Conservation (phyloP, 2,113 vertebrate species). For the Thunnus maccoyii region DNA sequence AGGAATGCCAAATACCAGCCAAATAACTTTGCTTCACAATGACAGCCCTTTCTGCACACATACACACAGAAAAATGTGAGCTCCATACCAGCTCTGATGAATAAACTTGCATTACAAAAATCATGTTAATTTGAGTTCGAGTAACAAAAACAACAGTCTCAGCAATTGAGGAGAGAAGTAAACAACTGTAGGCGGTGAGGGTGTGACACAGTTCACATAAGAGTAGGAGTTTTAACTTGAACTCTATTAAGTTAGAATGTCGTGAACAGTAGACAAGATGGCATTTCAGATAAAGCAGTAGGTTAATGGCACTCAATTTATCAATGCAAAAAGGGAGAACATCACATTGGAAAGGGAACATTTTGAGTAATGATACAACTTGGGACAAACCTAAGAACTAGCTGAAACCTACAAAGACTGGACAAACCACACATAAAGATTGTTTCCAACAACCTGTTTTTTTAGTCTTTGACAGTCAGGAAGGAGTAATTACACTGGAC, state of each 20-base stretch:
- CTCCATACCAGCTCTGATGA: conserved; percentile 12
- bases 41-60: conserved; percentile 15
- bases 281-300: conserved; percentile 1
- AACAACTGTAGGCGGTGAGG: conserved; percentile 12
- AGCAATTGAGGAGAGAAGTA: background rate
- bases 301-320: background rate
- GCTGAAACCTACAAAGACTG: too few relatives aligned
- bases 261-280: background rate
- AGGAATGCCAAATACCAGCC: conserved; percentile 35
- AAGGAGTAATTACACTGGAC: too few relatives aligned
- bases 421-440: too few relatives aligned
- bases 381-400: too few relatives aligned
- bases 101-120: conserved; percentile 31
- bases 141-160: conserved; percentile 6
- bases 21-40: conserved; percentile 36
- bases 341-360: too few relatives aligned
- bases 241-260: background rate
- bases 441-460: too few relatives aligned
- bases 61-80: background rate
- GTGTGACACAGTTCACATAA: background rate
- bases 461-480: too few relatives aligned
- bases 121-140: conserved; percentile 28
- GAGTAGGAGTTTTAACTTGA: background rate
- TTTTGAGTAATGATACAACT: too few relatives aligned
- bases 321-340: background rate